Percentiles rank a stretch among this genome's conserved stretches.
Evolutionary conservation across 2,888 invertebrate genomes (phyloP).

Genomic region (Drosophila prolongata): DNA sequence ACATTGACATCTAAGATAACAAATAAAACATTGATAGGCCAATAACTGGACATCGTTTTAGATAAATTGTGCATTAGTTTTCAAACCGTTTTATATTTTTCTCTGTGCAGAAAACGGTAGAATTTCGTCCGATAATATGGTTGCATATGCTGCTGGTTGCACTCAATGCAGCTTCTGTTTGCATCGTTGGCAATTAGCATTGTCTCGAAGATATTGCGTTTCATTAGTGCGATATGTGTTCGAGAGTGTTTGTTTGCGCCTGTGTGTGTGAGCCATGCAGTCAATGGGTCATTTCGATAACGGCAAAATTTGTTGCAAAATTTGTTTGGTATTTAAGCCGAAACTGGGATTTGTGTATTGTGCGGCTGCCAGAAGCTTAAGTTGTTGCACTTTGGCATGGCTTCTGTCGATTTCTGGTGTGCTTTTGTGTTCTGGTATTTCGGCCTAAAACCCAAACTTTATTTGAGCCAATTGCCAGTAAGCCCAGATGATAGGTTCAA

Average conservation of each 20-base stretch:
- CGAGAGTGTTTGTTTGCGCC: conserved; percentile 3
- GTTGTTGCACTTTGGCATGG: conserved; percentile 23
- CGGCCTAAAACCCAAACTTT: conserved; percentile 20
- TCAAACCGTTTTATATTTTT: not conserved
- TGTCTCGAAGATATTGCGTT: conserved; percentile 72
- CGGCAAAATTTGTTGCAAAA: conserved; percentile 59
- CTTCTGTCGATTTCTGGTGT: conserved; percentile 25
- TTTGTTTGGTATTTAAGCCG: conserved; percentile 46
- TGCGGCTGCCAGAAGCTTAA: conserved; percentile 51
- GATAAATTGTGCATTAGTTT: too few relatives aligned
- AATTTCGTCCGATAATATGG: conserved; percentile 25
- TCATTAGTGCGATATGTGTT: conserved; percentile 64
- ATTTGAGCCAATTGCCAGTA: conserved; percentile 25
- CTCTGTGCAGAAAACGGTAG: conserved; percentile 1
- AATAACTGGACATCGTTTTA: too few relatives aligned
- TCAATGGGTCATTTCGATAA: conserved; percentile 73
- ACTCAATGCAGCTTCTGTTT: conserved; percentile 36
- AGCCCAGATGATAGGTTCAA: conserved; percentile 26
- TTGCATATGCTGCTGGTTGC: conserved; percentile 14
- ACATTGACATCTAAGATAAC: too few relatives aligned
- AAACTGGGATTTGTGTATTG: conserved; percentile 44
- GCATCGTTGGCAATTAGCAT: conserved; percentile 48
- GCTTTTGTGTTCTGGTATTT: conserved; percentile 26
- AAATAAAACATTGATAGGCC: too few relatives aligned
- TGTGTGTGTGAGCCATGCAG: conserved; percentile 26